A percentile compares a stretch with the other conserved stretches of the same genome.
Evolutionary conservation across 1,140 invertebrate genomes (phyloP).

Genomic region (Bradysia coprophila): DNA sequence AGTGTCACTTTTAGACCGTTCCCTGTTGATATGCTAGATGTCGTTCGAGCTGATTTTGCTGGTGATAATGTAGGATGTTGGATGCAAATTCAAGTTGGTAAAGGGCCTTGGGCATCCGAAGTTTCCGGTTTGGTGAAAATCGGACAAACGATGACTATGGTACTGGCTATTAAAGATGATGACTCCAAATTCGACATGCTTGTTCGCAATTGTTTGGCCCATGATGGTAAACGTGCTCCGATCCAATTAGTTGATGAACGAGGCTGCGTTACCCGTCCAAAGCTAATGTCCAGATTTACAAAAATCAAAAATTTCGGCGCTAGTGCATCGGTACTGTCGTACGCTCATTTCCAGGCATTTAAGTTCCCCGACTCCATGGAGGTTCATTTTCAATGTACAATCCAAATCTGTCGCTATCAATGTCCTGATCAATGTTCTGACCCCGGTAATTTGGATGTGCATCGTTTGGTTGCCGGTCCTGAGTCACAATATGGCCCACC

Average conservation of each 20-base stretch:
- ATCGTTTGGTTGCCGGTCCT: slow-evolving; percentile 28
- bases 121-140: slow-evolving; percentile 88
- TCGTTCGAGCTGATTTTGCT: slow-evolving; percentile 81
- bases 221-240: slow-evolving; percentile 85
- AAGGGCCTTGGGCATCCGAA: slow-evolving; percentile 89
- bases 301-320: slow-evolving; percentile 92
- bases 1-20: slow-evolving; percentile 87
- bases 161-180: slow-evolving; percentile 86
- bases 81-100: slow-evolving; percentile 90
- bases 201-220: slow-evolving; percentile 83
- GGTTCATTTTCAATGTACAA: slow-evolving; percentile 90
- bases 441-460: slow-evolving; percentile 28
- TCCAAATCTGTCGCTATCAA: slow-evolving; percentile 83
- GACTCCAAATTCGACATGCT: slow-evolving; percentile 94
- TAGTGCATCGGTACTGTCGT: slow-evolving; percentile 76
- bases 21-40: slow-evolving; percentile 89
- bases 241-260: slow-evolving; percentile 86
- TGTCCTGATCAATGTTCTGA: slow-evolving; percentile 80
- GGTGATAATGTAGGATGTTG: slow-evolving; percentile 91
- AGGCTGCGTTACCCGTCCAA: slow-evolving; percentile 79
- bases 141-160: slow-evolving; percentile 95
- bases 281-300: slow-evolving; percentile 83
- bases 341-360: slow-evolving; percentile 87
- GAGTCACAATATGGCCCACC: slow-evolving; percentile 50
- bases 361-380: slow-evolving; percentile 95